Base-by-base conservation (phyloP, 1,140 invertebrate genomes). In the Chironomus striatipennis region DNA sequence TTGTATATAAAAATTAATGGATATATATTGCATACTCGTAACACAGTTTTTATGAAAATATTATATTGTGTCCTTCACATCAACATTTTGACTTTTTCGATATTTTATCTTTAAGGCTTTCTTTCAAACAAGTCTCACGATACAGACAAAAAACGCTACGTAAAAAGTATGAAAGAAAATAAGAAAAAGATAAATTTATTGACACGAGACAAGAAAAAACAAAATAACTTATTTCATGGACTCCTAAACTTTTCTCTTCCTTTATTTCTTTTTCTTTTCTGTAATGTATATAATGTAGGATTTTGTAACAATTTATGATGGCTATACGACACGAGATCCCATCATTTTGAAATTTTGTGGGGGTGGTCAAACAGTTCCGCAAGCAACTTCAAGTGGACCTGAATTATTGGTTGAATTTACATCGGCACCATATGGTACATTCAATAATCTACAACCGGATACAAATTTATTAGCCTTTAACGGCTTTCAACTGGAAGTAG, bases 301-400 rank as follows among this genome's bases (percentile, higher is more conserved):
- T 82, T 94, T 93, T 83, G 91, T 95, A 74, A 94, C 92, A 6
- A 90, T 96, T 43, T 96, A 95, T 83, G 94, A 96, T 79, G 93
- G 94, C 47, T 94, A 94, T 78, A 95, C 92, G 74, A 94, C 93
- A 7, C 86, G 92, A 77, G 93, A 95, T 82, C 92, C 93, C 6
- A 89, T 95, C 75, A 90, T 96, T 76, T 83, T 95, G 76, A 93
- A 93, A 83, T 95, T 96, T 81, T 97, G 94, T 79, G 94, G 94
- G 1, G 88, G 87, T n/a, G 94, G 93, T 47, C 89, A 92, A 77
- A 86, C 91, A 0, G 89, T 95, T 42, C 93, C 93, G 0, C 88
- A 91, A 78, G 89, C 91, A 15, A 88, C 91, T 75, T 94, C 93
- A 74, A 94, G 92, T 79, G 92, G 92, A 0, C 90, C 92, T 57